phyloP scores from a whole-genome alignment of 2,888 invertebrate genomes.

The Xestobium rufovillosum region DNA sequence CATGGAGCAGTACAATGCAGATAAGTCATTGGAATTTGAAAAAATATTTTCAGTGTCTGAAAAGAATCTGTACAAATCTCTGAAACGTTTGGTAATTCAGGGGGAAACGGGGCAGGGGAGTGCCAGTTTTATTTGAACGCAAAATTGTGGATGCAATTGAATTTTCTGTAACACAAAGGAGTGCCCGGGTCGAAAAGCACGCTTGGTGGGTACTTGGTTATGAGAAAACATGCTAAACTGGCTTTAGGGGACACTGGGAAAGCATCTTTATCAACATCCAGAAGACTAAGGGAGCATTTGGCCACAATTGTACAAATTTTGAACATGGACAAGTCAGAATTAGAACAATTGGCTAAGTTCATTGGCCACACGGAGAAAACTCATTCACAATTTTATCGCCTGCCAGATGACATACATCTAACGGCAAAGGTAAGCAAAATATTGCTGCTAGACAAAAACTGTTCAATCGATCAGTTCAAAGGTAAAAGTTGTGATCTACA shows the following conservation, averaged over 20 bases:
- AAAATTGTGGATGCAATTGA: slow-evolving; percentile 8
- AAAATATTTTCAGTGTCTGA: slow-evolving; percentile 8
- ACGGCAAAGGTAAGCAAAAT: slow-evolving; percentile 4
- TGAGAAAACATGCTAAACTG: slow-evolving; percentile 11
- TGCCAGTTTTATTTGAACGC: slow-evolving; percentile 11
- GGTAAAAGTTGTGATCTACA: too few relatives aligned
- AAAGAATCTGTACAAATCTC: slow-evolving; percentile 8
- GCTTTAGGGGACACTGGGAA: slow-evolving; percentile 9
- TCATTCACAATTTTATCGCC: slow-evolving; percentile 11
- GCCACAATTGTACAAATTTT: slow-evolving; percentile 12
- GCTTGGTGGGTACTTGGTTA: slow-evolving; percentile 8
- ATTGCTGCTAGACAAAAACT: background rate
- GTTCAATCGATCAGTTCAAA: background rate
- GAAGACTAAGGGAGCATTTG: slow-evolving; percentile 12
- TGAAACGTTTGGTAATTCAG: slow-evolving; percentile 12
- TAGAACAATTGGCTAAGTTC: slow-evolving; percentile 11
- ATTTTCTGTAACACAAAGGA: slow-evolving; percentile 8
- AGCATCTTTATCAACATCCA: slow-evolving; percentile 12
- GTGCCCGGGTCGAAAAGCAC: slow-evolving; percentile 9
- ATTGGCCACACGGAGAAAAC: slow-evolving; percentile 13
- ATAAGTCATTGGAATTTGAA: slow-evolving; percentile 8
- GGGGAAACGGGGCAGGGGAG: slow-evolving; percentile 14
- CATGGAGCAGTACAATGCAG: background rate
- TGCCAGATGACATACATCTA: slow-evolving; percentile 12
- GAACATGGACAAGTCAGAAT: slow-evolving; percentile 12